Base-by-base conservation (phyloP, 2,888 invertebrate genomes). In the Copidosoma aretas region DNA sequence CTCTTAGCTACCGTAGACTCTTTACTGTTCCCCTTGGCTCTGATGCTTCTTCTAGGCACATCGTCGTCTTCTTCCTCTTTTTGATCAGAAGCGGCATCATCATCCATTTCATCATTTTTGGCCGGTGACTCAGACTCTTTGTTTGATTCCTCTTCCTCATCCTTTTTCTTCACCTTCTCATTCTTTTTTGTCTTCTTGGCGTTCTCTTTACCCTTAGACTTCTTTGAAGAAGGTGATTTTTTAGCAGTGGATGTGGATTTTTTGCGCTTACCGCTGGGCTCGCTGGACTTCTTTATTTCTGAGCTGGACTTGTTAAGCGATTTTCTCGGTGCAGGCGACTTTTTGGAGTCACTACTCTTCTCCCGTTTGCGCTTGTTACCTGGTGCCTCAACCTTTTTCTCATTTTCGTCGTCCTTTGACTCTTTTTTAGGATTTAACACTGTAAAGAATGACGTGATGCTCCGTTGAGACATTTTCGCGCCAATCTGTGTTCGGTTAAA, bases 391-490 rank as follows among this genome's bases (percentile, higher is more conserved):
- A 32, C 64, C 19, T 67, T 67, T 0, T 67, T 51, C 10, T 14
- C 12, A 57, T 39, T 60, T 25, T 68, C 56, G 0, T 64, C 61
- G n/a, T 66, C 59, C 24, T 63, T 66, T 19, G 49, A 21, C 25
- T 70, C 60, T 21, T 49, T 43, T 65, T 72, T 67, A 32, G 52
- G 8, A 67, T 62, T 66, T 58, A 64, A 17, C 64, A 22, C 59
- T 0, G 68, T 60, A 60, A 72, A 72, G 61, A 72, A 72, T 32
- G 72, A 72, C 0, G 68, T 71, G 25, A 72, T 72, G 46, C 68
- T 71, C 24, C 67, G 63, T 51, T 72, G 72, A 19, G 72, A 62
- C 72, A 72, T 72, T 66, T 72, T 71, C 61, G 66, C 63, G 32
- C 32, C 32, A 32, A 32, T 32, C 32, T 32, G 8, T 32, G 3